Evolutionary conservation across 2,797 vertebrate genomes (phyloP), one percentile per base, ranked within the genome.

Genomic region (Atherinosoma microstoma): DNA sequence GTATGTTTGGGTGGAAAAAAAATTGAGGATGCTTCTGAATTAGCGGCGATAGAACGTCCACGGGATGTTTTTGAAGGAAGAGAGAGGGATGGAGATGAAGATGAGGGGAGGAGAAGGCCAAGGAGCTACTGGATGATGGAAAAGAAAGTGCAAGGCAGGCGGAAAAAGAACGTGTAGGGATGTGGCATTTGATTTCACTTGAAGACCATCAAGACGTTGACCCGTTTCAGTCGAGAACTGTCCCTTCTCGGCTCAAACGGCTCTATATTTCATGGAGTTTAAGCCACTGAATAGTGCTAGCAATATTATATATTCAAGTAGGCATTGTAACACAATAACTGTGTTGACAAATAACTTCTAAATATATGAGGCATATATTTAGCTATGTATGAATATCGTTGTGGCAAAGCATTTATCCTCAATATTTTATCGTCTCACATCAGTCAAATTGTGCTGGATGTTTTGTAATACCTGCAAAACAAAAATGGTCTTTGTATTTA

Each of bases 401-500:
- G 92, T 93, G 89, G 89, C 89, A 88, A 92, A 89, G 83, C 92
- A 91, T 90, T 92, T 94, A 93, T 93, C 88, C 91, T 89, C 87
- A 82, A 92, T 91, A 94, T 92, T 91, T 91, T 91, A 91, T 84
- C 82, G 89, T 89, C 91, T 89, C 89, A 88, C 85, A 84, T 92
- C 89, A 91, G 94, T 94, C 91, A 86, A 91, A 91, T 91, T 88
- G 91, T 94, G 94, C 93, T 94, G 93, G 94, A 94, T 94, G 94
- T 95, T 95, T 95, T 94, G 92, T 95, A 94, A 93, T 88, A 90
- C 87, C 79, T 85, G 90, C 90, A 94, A 93, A 95, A 94, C 93
- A 92, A 92, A 94, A 91, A 92, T 93, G 89, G 80, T 93, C 92
- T 95, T 95, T 95, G 93, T 95, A 95, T 95, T 95, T 95, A 95